Conservation (phyloP, 2,113 vertebrate species). For the Pimephales promelas region DNA sequence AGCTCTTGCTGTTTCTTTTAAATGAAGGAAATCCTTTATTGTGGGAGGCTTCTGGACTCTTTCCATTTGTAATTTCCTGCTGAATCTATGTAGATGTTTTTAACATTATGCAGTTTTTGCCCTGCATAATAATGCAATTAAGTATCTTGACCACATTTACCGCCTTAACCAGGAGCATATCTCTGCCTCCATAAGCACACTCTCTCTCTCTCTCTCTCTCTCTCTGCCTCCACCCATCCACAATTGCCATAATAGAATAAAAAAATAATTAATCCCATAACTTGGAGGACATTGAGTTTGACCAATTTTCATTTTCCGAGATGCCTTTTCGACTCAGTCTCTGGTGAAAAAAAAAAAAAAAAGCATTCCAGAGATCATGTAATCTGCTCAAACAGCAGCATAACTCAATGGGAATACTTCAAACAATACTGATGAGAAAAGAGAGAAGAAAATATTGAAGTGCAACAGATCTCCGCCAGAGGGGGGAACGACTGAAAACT, state of each 20-base stretch:
- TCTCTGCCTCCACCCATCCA: conserved; percentile 56
- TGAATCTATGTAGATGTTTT: conserved; percentile 96
- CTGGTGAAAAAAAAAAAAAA: neutral
- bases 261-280: conserved; percentile 98
- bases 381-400: conserved; percentile 3
- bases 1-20: conserved; percentile 80
- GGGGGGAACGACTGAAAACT: neutral
- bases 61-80: conserved; percentile 96
- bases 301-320: conserved; percentile 86
- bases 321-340: conserved; percentile 36
- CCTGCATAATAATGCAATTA: conserved; percentile 97
- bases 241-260: conserved; percentile 88
- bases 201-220: conserved; percentile 26
- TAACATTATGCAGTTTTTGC: conserved; percentile 98
- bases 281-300: conserved; percentile 92
- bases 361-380: neutral
- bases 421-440: neutral
- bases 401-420: neutral
- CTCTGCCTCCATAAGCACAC: conserved; percentile 55
- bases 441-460: neutral
- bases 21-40: conserved; percentile 84
- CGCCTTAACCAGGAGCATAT: conserved; percentile 96
- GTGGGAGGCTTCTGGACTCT: conserved; percentile 89
- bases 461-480: neutral
- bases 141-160: conserved; percentile 97